Evolutionary conservation across 2,888 invertebrate species (phyloP), one percentile per base, ranked within the genome.

Genomic region (Amphipoea oculea): DNA sequence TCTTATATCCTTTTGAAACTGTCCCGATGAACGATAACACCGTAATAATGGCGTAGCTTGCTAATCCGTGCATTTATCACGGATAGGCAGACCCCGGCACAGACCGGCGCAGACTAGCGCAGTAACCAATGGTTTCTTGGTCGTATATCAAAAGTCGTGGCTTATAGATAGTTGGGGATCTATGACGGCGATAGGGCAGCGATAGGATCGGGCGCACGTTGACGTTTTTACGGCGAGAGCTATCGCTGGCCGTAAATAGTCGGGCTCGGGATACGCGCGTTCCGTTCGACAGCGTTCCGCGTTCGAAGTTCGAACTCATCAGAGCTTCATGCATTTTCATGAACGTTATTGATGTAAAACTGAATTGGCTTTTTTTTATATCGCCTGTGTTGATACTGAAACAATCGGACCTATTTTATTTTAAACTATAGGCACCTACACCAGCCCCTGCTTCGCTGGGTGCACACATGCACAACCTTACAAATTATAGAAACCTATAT

Each of bases 211-310:
- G 88, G 91, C 91, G 89, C 90, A 92, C 93, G 95, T 92, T 94
- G 96, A 96, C 95, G 94, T 95, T 95, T 96, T 96, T 96, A 96
- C 92, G 91, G 94, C 93, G 78, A 85, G 86, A 93, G 94, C 95
- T 96, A 96, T 94, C 92, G 91, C 86, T 84, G 83, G 83, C 91
- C 90, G 95, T 95, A 95, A 95, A 96, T 94, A 92, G 73, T 65
- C 48, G 42, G 17, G 92, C 87, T 79, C 80, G 90, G 92, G 90
- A 92, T 93, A 84, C 67, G 68, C 63, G 87, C 90, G 89, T 88
- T 89, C 84, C 86, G 88, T 84, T 87, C 89, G 89, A 89, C 75
- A 54, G 89, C 87, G 90, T 91, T 83, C 86, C 70, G 80, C 74
- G 68, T 84, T 79, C 82, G 76, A 86, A 88, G 60, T 83, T 80